phyloP scores from a whole-genome alignment of 2,888 invertebrate genomes.

The Chrysolina oricalcia region DNA sequence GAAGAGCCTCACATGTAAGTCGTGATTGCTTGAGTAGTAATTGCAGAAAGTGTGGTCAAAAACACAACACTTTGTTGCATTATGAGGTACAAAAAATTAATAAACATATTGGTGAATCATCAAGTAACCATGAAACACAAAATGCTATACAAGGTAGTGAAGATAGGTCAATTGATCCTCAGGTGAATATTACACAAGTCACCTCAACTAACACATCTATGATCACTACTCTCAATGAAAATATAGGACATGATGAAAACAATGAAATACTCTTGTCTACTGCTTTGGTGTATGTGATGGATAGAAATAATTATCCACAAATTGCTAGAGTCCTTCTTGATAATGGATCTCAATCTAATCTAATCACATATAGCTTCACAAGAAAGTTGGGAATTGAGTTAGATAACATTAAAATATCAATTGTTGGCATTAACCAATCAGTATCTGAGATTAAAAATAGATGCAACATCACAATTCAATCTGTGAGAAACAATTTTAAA shows the following conservation, averaged over 20 bases:
- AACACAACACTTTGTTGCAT: conserved; percentile 19
- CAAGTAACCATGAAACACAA: conserved; percentile 1
- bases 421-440: conserved; percentile 11
- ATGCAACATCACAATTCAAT: conserved; percentile 16
- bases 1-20: neutral
- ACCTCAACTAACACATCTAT: too few species aligned
- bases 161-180: too few species aligned
- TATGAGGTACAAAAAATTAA: conserved; percentile 17
- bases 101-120: neutral
- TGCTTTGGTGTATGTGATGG: too few species aligned
- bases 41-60: conserved; percentile 19
- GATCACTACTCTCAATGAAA: too few species aligned
- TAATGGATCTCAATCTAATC: too few species aligned
- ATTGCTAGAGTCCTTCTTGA: too few species aligned
- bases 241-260: too few species aligned
- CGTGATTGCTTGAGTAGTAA: conserved; percentile 12
- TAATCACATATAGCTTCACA: too few species aligned
- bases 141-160: too few species aligned
- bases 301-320: too few species aligned
- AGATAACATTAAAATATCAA: conserved; percentile 17
- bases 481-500: neutral
- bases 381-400: conserved; percentile 2
- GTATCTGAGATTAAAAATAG: conserved; percentile 11
- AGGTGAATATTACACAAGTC: too few species aligned
- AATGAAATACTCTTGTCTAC: too few species aligned